Conservation (phyloP, 1,140 invertebrate species). For the Oscheius sp. region DNA sequence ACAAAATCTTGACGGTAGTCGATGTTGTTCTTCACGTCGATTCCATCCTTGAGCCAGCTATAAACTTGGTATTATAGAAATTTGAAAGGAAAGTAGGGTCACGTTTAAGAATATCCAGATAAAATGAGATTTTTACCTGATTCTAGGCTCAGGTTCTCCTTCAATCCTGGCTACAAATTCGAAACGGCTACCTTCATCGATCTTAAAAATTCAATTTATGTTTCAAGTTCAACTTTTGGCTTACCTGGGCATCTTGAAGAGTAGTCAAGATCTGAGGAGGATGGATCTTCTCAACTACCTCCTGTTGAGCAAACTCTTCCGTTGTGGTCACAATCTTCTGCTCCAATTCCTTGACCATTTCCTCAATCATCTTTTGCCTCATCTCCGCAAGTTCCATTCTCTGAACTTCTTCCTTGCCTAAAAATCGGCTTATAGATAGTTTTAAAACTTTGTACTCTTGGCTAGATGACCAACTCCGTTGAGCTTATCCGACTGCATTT, state of each 20-base stretch:
- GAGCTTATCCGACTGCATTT: not conserved
- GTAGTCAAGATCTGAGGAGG: constrained; percentile 24
- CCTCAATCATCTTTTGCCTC: constrained; percentile 10
- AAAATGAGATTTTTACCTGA: too few relatives aligned
- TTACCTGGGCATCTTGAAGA: constrained; percentile 23
- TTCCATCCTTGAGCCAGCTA: constrained; percentile 84
- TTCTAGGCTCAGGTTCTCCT: constrained; percentile 71
- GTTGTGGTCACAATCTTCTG: constrained; percentile 9
- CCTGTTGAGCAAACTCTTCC: not conserved
- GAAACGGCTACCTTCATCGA: constrained; percentile 46
- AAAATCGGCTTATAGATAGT: not conserved
- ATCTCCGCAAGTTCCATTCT: constrained; percentile 4
- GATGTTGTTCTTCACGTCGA: constrained; percentile 72
- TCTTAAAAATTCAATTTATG: constrained; percentile 4
- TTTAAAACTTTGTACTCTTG: not conserved
- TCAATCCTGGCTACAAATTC: constrained; percentile 67
- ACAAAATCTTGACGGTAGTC: constrained; percentile 69
- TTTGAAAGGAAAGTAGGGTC: not conserved
- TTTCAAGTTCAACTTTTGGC: not conserved
- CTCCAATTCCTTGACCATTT: constrained; percentile 22
- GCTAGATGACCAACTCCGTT: not conserved
- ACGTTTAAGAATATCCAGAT: not conserved
- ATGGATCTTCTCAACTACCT: constrained; percentile 6
- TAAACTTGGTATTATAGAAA: not conserved
- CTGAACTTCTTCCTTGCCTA: constrained; percentile 5